Evolutionary conservation across 2,113 vertebrate genomes (phyloP).

Genomic region (Galeopterus variegatus): DNA sequence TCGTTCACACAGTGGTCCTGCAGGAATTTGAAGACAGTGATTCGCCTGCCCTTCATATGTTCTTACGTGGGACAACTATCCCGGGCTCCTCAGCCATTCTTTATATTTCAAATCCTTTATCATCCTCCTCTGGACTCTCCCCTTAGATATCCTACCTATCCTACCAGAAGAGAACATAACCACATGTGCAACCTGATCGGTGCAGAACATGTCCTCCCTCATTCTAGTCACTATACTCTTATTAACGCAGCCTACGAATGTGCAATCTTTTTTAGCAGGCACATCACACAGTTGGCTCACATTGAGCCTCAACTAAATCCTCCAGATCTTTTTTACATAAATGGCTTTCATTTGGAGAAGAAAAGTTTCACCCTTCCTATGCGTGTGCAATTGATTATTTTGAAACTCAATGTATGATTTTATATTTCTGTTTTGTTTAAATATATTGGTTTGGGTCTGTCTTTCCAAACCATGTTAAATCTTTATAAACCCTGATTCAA

Average conservation of each 20-base stretch:
- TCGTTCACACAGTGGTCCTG: not conserved
- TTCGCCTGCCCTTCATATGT: not conserved
- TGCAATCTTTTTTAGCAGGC: not conserved
- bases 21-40: not conserved
- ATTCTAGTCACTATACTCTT: not conserved
- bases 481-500: constrained; percentile 45
- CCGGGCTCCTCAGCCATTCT: not conserved
- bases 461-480: constrained; percentile 13
- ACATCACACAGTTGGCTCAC: not conserved
- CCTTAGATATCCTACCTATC: not conserved
- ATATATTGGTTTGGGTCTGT: not conserved
- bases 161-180: not conserved
- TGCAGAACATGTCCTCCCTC: not conserved
- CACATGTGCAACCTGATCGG: not conserved
- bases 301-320: not conserved
- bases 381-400: not conserved
- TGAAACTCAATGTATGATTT: constrained; percentile 18
- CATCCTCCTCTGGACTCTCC: not conserved
- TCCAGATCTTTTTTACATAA: not conserved
- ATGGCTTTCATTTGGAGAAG: not conserved
- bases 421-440: constrained; percentile 33
- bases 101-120: not conserved
- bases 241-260: not conserved
- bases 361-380: not conserved
- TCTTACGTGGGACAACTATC: not conserved